Percentiles rank a stretch among this genome's conserved stretches.
These are phyloP conservation scores for Parochlus steinenii DNA, from an alignment of 2,888 invertebrate species.

Conservation along the genomic window DNA sequence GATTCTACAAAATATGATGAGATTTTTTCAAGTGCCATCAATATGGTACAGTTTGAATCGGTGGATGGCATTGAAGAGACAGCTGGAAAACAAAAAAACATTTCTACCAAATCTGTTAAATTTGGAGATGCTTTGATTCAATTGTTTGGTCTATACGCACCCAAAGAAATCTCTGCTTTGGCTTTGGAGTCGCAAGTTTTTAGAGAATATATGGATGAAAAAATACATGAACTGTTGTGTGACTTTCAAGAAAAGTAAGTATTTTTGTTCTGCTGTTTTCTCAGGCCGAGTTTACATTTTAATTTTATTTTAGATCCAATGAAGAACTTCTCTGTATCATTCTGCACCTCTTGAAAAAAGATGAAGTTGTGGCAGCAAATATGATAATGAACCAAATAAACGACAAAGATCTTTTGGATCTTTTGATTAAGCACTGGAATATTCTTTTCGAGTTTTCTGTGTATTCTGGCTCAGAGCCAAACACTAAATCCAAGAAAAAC, in stretches of 20 bases:
- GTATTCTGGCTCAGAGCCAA: background rate
- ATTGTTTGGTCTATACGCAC: constrained; percentile 27
- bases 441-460: constrained; percentile 12
- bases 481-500: background rate
- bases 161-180: constrained; percentile 32
- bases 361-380: constrained; percentile 8
- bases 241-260: background rate
- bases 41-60: background rate
- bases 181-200: constrained; percentile 35
- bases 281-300: no score
- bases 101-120: constrained; percentile 18
- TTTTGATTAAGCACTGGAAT: constrained; percentile 11
- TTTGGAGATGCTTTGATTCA: constrained; percentile 29
- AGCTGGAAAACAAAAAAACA: constrained; percentile 25
- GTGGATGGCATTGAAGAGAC: constrained; percentile 9
- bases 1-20: constrained; percentile 8
- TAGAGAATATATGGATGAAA: constrained; percentile 38
- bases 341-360: constrained; percentile 9
- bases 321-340: constrained; percentile 13
- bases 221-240: constrained; percentile 32
- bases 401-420: constrained; percentile 7
- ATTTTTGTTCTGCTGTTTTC: no score
- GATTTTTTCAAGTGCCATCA: constrained; percentile 7
- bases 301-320: constrained; percentile 6
- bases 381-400: constrained; percentile 8